phyloP scores from a whole-genome alignment of 2,888 invertebrate species.

The Ptilodon capucinus region DNA sequence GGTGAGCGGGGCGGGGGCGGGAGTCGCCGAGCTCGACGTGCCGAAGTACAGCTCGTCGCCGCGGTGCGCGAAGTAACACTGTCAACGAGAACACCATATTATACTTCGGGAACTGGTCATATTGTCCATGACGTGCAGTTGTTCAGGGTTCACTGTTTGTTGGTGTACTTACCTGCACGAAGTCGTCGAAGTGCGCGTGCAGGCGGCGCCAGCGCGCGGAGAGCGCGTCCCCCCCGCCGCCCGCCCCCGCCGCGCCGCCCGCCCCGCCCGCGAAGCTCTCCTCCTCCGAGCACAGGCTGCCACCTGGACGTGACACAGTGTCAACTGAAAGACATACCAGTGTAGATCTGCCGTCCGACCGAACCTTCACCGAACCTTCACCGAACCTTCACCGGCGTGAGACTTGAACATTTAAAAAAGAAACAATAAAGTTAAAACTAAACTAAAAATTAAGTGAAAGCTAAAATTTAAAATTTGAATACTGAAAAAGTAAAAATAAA shows the following conservation, averaged over 20 bases:
- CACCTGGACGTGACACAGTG: constrained; percentile 14
- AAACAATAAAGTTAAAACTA: no score
- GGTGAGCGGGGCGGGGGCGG: constrained; percentile 34
- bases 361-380: no score
- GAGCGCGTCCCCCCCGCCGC: constrained; percentile 70
- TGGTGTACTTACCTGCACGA: constrained; percentile 78
- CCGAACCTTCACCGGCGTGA: no score
- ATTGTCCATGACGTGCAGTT: no score
- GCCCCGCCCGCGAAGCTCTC: constrained; percentile 58
- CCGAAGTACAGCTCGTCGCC: constrained; percentile 87
- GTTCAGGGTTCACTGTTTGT: not conserved
- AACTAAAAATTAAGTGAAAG: no score
- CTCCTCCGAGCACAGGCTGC: constrained; percentile 43
- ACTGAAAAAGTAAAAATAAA: no score
- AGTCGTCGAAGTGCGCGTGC: constrained; percentile 94
- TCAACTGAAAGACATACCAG: no score
- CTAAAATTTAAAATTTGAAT: no score
- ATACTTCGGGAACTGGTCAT: no score
- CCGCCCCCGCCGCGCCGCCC: constrained; percentile 32
- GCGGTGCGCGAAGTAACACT: constrained; percentile 90
- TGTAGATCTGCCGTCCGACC: no score
- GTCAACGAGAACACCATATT: no score
- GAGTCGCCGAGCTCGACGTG: constrained; percentile 46
- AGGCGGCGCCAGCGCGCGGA: constrained; percentile 88
- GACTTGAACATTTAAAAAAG: no score